Evolutionary conservation across 2,113 vertebrate genomes (phyloP).

Genomic region (Melanotaenia duboulayi): DNA sequence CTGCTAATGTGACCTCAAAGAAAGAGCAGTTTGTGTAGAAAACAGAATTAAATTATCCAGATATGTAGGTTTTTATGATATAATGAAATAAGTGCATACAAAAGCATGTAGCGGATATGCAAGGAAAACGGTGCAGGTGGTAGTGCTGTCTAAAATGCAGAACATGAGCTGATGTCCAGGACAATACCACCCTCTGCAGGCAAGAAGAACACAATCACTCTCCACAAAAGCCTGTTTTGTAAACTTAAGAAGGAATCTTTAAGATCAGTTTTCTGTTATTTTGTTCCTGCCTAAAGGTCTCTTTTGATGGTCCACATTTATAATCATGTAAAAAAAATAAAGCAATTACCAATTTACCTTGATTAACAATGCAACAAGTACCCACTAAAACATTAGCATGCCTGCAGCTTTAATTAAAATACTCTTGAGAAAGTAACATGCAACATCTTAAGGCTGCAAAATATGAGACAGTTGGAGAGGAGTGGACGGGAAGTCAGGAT

Average conservation of each 20-base stretch:
- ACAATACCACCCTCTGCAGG: constrained; percentile 87
- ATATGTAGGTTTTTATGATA: constrained; percentile 16
- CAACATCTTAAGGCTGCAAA: not conserved
- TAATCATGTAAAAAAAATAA: constrained; percentile 37
- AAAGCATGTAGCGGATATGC: constrained; percentile 42
- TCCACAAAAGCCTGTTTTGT: constrained; percentile 36
- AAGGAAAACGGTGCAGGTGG: constrained; percentile 46
- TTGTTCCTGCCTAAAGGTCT: constrained; percentile 33
- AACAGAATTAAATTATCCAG: constrained; percentile 16
- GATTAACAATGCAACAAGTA: constrained; percentile 22
- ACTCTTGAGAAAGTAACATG: constrained; percentile 2
- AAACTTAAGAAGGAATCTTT: constrained; percentile 65
- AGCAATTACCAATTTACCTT: constrained; percentile 68
- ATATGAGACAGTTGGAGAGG: not conserved
- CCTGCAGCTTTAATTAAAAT: constrained; percentile 64
- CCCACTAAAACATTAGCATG: constrained; percentile 49
- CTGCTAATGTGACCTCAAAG: constrained; percentile 1
- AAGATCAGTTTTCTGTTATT: constrained; percentile 42
- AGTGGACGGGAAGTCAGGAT: constrained; percentile 16
- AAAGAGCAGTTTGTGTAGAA: constrained; percentile 10
- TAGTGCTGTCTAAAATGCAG: constrained; percentile 41
- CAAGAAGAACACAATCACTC: constrained; percentile 61
- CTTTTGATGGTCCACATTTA: constrained; percentile 9
- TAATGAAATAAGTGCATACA: constrained; percentile 40
- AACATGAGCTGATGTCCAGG: constrained; percentile 73